phyloP scores from a whole-genome alignment of 2,888 invertebrate genomes.

The Eubasilissa splendida region DNA sequence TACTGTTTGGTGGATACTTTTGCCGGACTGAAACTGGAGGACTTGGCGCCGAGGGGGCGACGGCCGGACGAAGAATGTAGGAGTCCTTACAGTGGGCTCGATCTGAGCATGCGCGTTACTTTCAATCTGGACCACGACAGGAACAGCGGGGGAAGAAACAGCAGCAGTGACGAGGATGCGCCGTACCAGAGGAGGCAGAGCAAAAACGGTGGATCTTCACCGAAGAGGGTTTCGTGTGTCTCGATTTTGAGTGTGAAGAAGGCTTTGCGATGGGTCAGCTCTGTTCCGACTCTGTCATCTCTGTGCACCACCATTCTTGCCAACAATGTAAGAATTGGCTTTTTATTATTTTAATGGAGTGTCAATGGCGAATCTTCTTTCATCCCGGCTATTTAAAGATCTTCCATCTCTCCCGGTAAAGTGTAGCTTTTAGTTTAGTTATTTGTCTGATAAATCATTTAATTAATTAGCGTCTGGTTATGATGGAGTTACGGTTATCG shows the following conservation, averaged over 20 bases:
- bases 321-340: constrained; percentile 68
- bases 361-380: neutral
- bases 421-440: too few species aligned
- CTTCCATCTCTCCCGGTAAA: too few species aligned
- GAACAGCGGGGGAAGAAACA: constrained; percentile 60
- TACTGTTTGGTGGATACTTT: constrained; percentile 43
- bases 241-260: constrained; percentile 59
- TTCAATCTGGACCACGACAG: constrained; percentile 61
- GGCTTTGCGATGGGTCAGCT: constrained; percentile 64
- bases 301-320: constrained; percentile 74
- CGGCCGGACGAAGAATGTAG: constrained; percentile 31
- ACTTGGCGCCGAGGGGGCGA: constrained; percentile 16
- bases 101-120: constrained; percentile 55
- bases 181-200: constrained; percentile 57
- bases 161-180: constrained; percentile 54
- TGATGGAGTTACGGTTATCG: too few species aligned
- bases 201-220: constrained; percentile 57
- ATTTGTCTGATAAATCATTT: too few species aligned
- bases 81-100: constrained; percentile 43
- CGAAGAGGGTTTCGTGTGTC: constrained; percentile 57
- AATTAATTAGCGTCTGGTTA: too few species aligned
- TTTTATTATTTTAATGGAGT: neutral
- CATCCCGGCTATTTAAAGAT: too few species aligned
- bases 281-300: constrained; percentile 69
- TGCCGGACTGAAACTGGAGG: constrained; percentile 47